A percentile compares a stretch with the other conserved stretches of the same genome.
These are phyloP conservation scores for Drosophila hamatofila DNA, from an alignment of 2,888 invertebrate species.

Conservation along the genomic window DNA sequence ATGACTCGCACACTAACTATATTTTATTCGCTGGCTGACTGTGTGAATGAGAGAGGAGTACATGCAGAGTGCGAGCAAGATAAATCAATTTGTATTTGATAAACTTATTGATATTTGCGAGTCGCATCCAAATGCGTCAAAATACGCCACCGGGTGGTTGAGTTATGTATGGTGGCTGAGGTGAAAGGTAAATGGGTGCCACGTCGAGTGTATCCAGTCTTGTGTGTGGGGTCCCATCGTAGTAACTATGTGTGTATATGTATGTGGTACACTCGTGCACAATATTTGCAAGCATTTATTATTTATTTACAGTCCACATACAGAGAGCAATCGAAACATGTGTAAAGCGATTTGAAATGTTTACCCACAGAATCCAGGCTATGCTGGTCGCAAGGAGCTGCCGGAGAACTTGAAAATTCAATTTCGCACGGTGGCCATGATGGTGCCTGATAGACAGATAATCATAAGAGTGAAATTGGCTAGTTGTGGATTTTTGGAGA, in stretches of 20 bases:
- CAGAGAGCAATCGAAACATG: constrained; percentile 9
- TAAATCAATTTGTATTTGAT: constrained; percentile 66
- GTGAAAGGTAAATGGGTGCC: background rate
- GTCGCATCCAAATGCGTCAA: constrained; percentile 51
- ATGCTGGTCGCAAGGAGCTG: constrained; percentile 97
- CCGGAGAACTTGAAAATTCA: constrained; percentile 99
- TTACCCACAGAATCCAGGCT: constrained; percentile 94
- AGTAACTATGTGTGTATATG: background rate
- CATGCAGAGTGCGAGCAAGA: constrained; percentile 40
- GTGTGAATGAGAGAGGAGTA: constrained; percentile 19
- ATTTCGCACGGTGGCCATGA: constrained; percentile 99
- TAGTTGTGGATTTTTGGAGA: constrained; percentile 97
- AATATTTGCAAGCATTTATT: constrained; percentile 49
- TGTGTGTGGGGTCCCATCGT: constrained; percentile 1
- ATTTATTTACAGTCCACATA: constrained; percentile 38
- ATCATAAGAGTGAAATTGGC: constrained; percentile 98
- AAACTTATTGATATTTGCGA: constrained; percentile 57
- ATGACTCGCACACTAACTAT: background rate
- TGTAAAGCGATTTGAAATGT: constrained; percentile 32
- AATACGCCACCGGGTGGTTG: constrained; percentile 25
- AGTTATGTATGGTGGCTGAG: constrained; percentile 6
- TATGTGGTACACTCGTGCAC: constrained; percentile 1
- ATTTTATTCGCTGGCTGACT: constrained; percentile 1
- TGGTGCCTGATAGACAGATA: constrained; percentile 99
- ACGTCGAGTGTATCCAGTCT: background rate